Evolutionary conservation across 2,113 vertebrate species (phyloP), one percentile per base, ranked within the genome.

Genomic region (Sisor rabdophorus): DNA sequence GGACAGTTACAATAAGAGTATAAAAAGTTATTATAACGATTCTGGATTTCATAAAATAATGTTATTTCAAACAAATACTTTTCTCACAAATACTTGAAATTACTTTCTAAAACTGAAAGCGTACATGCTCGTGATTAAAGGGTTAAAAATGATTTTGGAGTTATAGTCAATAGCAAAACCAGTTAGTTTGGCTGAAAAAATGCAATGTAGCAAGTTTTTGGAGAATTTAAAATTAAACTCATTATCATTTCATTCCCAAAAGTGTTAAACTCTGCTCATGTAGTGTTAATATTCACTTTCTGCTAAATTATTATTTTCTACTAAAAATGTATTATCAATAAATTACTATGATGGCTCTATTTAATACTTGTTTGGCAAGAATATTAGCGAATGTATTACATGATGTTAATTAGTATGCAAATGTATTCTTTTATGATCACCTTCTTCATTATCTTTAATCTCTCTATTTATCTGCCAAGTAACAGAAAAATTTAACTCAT

Each of bases 361-460:
- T 79, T 64, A 77, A 73, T 78, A 74, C 61, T 77, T 70, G 74
- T 82, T 80, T 73, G 72, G 69, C 77, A 80, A 75, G 78, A 80
- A 80, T 77, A 73, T 59, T 73, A 75, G 28, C 64, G 22, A 80
- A 71, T 78, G 74, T 79, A 77, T 82, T 68, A 79, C 72, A n/a
- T 71, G 52, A 73, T 76, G 77, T 88, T 89, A 90, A 91, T 91
- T 91, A 91, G 89, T 90, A 91, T 92, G 90, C 88, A 89, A 91
- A 92, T 92, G 84, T 81, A 83, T 85, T 81, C 80, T 89, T 91
- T 90, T 91, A 92, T 89, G 89, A 87, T 89, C 86, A 78, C 83
- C 84, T 87, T 86, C 84, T 89, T 89, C 87, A 89, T 90, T 89
- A 89, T 87, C 87, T 88, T 89, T 89, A 83, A 89, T 86, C 85